Evolutionary conservation across 1,140 invertebrate genomes (phyloP), one percentile per base, ranked within the genome.

Genomic region (Pseudomyrmex cubaensis): DNA sequence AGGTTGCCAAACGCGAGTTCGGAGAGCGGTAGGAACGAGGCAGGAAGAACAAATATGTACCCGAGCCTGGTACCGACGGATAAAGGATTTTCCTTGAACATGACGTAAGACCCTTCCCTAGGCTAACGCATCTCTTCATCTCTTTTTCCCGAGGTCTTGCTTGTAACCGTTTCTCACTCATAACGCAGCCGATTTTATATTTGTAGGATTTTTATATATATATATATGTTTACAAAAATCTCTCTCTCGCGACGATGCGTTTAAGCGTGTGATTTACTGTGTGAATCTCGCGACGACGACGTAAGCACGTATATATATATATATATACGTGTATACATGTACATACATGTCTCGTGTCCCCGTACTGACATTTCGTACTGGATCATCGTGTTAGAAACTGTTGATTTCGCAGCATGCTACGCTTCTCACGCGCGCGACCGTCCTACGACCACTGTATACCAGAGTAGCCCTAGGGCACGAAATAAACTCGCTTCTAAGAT

Each of bases 401-500:
- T 77, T 77, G 85, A 84, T 80, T 66, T 76, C 50, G 74, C 35
- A 52, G 48, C 25, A 54, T 25, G 48, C 25, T 70, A 50, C 25
- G 20, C 52, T 56, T 76, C 70, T 67, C 52, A 59, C 80, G 64
- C 70, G 80, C 73, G 75, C 73, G 75, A 86, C 80, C 61, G 63
- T 86, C 75, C 64, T 67, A 69, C 61, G 56, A 75, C 15, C 56
- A 20, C 35, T 82, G 83, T 84, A 82, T 64, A 22, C 76, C 72
- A 54, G 59, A 83, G 63, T 83, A 76, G 84, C 83, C 88, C 57
- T 44, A 70, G 85, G 86, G 72, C 77, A 72, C 63, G 75, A 82
- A 85, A 89, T 89, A 89, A 90, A 88, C 87, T 89, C 87, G 46
- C 75, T 86, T 35, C 63, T 66, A 80, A 90, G 88, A 90, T 89